Conservation (phyloP, 2,888 invertebrate genomes). For the Hylaea fasciaria region DNA sequence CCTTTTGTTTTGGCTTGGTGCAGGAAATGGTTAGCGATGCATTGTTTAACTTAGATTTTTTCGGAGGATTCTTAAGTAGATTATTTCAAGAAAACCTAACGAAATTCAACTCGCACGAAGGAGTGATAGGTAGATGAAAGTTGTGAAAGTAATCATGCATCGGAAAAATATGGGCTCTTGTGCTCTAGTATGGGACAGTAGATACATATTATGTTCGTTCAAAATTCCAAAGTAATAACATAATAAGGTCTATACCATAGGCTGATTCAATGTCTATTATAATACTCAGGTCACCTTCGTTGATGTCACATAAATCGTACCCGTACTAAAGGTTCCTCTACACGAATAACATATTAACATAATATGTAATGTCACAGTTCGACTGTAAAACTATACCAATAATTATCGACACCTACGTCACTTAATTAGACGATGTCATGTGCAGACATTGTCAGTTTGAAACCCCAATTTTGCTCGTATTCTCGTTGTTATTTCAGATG, state of each 20-base stretch:
- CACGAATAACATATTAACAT: not conserved
- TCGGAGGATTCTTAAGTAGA: not conserved
- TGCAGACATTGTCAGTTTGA: too few species aligned
- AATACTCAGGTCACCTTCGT: slow-evolving; percentile 19
- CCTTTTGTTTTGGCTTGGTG: slow-evolving; percentile 29
- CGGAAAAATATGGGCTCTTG: too few species aligned
- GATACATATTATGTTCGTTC: not conserved
- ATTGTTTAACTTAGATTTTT: slow-evolving; percentile 3
- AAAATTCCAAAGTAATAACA: not conserved
- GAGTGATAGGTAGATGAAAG: too few species aligned
- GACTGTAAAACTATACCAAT: too few species aligned
- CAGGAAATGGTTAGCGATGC: slow-evolving; percentile 8
- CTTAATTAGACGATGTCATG: too few species aligned
- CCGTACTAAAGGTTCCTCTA: slow-evolving; percentile 1
- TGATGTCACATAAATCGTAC: slow-evolving; percentile 11
- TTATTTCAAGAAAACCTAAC: not conserved
- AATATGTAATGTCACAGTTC: too few species aligned
- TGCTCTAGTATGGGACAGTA: not conserved
- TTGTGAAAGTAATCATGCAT: too few species aligned
- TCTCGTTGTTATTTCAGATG: too few species aligned
- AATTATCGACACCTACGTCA: too few species aligned
- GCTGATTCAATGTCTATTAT: slow-evolving; percentile 13
- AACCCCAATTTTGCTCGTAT: too few species aligned
- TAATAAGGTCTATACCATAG: slow-evolving; percentile 7
- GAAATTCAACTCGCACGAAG: too few species aligned